Conservation (phyloP, 2,888 invertebrate genomes). For the Drosophila sordidula region DNA sequence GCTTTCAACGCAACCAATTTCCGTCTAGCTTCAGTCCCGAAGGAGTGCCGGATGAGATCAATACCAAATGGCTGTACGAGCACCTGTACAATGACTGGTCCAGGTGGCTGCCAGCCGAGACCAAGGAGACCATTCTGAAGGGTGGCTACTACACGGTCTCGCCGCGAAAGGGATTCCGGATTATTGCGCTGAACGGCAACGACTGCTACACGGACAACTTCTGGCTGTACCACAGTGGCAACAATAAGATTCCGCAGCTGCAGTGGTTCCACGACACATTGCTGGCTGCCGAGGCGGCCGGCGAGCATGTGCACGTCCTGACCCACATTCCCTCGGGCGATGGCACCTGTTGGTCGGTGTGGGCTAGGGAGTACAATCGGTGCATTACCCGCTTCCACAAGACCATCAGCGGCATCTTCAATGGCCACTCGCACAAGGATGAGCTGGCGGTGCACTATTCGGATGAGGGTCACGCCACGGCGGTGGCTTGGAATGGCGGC, state of each 20-base stretch:
- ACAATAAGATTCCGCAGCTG: conserved; percentile 91
- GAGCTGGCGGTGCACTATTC: conserved; percentile 90
- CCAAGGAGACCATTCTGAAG: conserved; percentile 87
- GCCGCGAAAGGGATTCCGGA: conserved; percentile 89
- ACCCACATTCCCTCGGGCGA: conserved; percentile 93
- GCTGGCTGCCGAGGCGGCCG: conserved; percentile 89
- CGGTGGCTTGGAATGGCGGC: conserved; percentile 92
- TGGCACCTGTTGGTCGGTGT: conserved; percentile 88
- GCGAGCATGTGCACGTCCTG: conserved; percentile 93
- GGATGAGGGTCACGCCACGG: conserved; percentile 86
- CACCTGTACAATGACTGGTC: conserved; percentile 89
- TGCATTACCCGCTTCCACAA: conserved; percentile 90
- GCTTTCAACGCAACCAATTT: background rate
- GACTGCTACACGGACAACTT: conserved; percentile 86
- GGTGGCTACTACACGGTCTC: conserved; percentile 92
- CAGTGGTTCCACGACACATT: conserved; percentile 92
- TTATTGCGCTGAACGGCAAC: conserved; percentile 92
- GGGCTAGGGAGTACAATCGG: conserved; percentile 89
- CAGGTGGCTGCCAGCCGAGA: conserved; percentile 88
- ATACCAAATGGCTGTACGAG: conserved; percentile 91
- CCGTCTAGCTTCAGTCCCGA: conserved; percentile 87
- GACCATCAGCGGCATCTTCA: conserved; percentile 92
- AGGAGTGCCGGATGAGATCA: conserved; percentile 84
- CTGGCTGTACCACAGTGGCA: conserved; percentile 90
- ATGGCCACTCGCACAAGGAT: conserved; percentile 92